These are phyloP conservation scores for Halictus rubicundus DNA, from an alignment of 1,140 invertebrate genomes.

Conservation along the genomic window DNA sequence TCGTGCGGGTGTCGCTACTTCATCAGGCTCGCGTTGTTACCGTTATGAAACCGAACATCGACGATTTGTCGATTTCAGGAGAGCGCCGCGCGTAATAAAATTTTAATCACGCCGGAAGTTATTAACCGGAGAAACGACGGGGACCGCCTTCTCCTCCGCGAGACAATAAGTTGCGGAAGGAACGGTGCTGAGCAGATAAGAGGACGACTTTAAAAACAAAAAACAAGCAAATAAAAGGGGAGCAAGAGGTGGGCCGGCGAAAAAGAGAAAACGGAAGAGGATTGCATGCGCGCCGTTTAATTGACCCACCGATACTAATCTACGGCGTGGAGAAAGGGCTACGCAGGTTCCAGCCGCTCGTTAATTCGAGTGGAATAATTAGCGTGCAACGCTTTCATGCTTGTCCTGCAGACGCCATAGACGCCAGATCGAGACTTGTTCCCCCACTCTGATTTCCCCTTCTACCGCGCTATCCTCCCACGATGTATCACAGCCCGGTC, in stretches of 20 bases:
- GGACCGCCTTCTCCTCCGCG: not conserved
- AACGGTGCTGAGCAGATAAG: not conserved
- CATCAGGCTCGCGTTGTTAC: not conserved
- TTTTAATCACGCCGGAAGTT: not conserved
- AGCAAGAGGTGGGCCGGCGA: not conserved
- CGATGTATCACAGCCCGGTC: too few species aligned
- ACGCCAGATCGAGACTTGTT: too few species aligned
- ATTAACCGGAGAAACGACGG: not conserved
- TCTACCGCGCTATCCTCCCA: too few species aligned
- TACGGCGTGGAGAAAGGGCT: not conserved
- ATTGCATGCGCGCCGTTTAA: conserved; percentile 13
- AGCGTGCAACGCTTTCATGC: conserved; percentile 8
- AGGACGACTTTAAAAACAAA: not conserved
- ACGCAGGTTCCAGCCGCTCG: not conserved
- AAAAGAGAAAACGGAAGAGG: not conserved
- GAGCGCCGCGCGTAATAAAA: not conserved
- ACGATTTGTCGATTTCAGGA: not conserved
- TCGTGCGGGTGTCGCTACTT: not conserved
- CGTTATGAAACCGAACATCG: not conserved
- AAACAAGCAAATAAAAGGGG: not conserved
- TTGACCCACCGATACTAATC: conserved; percentile 19
- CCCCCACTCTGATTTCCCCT: too few species aligned
- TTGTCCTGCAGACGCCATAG: not conserved
- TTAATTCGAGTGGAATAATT: conserved; percentile 33
- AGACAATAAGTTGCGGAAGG: conserved; percentile 1